Evolutionary conservation across 2,113 vertebrate species (phyloP).

Genomic region (Maccullochella peelii): DNA sequence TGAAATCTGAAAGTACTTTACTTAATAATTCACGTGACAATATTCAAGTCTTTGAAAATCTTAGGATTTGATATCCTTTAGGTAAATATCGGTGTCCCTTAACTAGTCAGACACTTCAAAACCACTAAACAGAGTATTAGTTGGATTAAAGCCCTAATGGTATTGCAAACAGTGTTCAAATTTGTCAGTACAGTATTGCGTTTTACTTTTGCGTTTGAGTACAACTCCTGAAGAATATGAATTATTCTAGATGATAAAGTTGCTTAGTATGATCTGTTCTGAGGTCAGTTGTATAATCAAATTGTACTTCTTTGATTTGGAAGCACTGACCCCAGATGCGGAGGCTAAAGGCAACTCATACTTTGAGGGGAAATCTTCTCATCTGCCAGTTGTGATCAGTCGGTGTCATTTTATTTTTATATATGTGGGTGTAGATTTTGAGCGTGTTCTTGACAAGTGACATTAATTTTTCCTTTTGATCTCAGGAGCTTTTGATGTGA

Average conservation of each 20-base stretch:
- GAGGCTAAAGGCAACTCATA: conserved; percentile 5
- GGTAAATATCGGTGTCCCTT: conserved; percentile 56
- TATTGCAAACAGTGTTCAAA: conserved; percentile 55
- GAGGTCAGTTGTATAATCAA: conserved; percentile 34
- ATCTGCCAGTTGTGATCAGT: conserved; percentile 56
- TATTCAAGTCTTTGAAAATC: conserved; percentile 38
- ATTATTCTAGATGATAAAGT: conserved; percentile 23
- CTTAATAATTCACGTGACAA: conserved; percentile 52
- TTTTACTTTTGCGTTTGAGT: conserved; percentile 48
- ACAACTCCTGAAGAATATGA: conserved; percentile 25
- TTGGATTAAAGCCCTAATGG: conserved; percentile 37
- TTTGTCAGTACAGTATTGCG: conserved; percentile 36
- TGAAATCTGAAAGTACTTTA: conserved; percentile 55
- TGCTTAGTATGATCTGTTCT: conserved; percentile 36
- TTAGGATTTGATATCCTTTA: conserved; percentile 63
- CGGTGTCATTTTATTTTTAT: conserved; percentile 66
- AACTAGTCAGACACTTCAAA: conserved; percentile 56
- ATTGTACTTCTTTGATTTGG: conserved; percentile 26
- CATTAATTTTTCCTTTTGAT: conserved; percentile 70
- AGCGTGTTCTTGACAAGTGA: conserved; percentile 62
- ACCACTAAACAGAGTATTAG: conserved; percentile 60
- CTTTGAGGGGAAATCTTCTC: conserved; percentile 40
- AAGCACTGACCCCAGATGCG: conserved; percentile 12
- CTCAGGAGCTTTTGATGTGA: conserved; percentile 79
- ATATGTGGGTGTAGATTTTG: conserved; percentile 64